Evolutionary conservation across 2,888 invertebrate species (phyloP).

Genomic region (Abrostola triplasia): DNA sequence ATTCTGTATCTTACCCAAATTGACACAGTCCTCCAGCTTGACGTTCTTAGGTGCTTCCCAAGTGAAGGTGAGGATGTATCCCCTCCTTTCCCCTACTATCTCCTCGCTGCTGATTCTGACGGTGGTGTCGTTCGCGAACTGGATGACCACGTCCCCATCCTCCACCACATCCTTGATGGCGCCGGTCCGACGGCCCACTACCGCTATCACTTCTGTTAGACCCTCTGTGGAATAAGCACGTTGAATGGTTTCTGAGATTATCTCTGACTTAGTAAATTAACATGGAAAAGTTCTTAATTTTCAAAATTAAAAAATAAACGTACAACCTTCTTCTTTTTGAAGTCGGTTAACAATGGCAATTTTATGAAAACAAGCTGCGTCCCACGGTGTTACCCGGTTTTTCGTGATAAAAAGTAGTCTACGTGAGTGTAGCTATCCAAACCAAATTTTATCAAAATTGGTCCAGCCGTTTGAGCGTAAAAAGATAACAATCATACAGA

Average conservation of each 20-base stretch:
- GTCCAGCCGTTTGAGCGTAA: no score
- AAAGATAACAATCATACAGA: no score
- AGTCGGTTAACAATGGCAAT: no score
- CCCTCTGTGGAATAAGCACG: conserved; percentile 58
- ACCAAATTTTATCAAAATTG: no score
- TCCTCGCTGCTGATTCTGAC: conserved; percentile 72
- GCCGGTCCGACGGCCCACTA: conserved; percentile 75
- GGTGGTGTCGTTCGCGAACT: conserved; percentile 73
- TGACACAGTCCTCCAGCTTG: conserved; percentile 75
- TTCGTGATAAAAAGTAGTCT: no score
- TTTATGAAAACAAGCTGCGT: no score
- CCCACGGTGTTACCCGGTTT: no score
- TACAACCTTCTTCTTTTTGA: no score
- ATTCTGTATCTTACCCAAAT: conserved; percentile 67
- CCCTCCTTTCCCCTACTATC: conserved; percentile 62
- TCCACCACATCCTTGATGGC: conserved; percentile 71
- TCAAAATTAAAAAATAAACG: no score
- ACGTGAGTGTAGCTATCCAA: no score
- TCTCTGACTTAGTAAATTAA: not conserved
- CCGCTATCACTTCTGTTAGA: conserved; percentile 71
- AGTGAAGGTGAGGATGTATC: conserved; percentile 71
- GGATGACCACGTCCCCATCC: conserved; percentile 73
- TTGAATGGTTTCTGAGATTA: not conserved
- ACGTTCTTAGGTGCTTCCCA: conserved; percentile 74
- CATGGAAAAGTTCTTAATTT: not conserved